A percentile compares a stretch with the other conserved stretches of the same genome.
phyloP scores from a whole-genome alignment of 2,888 invertebrate species.

The Lasioglossum vierecki region DNA sequence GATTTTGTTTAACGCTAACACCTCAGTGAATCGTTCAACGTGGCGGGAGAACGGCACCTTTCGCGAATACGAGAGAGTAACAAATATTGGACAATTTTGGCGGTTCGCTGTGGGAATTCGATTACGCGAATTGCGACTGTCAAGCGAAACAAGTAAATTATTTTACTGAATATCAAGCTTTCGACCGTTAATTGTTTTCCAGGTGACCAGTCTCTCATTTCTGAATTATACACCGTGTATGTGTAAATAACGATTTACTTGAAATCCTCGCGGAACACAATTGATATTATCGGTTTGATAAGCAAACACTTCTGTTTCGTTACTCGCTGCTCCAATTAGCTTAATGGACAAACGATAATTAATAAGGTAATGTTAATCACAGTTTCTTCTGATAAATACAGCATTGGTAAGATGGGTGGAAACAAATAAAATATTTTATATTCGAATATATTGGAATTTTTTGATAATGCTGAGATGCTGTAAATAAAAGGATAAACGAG shows the following conservation, averaged over 20 bases:
- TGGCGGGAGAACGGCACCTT: neutral
- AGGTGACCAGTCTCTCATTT: neutral
- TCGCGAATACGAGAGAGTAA: neutral
- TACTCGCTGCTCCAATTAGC: neutral
- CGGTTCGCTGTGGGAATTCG: neutral
- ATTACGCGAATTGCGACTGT: constrained; percentile 13
- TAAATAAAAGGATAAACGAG: too few species aligned
- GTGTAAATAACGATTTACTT: neutral
- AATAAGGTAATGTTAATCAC: too few species aligned
- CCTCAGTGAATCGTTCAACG: neutral
- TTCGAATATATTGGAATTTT: too few species aligned
- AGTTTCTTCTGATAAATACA: too few species aligned
- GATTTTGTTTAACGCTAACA: neutral
- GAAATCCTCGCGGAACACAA: neutral
- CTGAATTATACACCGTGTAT: neutral
- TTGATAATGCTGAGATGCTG: too few species aligned
- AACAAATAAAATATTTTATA: too few species aligned
- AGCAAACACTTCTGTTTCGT: neutral
- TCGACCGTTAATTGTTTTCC: constrained; percentile 19
- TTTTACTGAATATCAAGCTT: constrained; percentile 26
- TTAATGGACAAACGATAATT: too few species aligned
- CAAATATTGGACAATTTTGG: neutral
- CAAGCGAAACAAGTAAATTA: constrained; percentile 19
- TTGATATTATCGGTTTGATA: neutral
- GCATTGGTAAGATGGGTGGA: too few species aligned